Evolutionary conservation across 2,888 invertebrate genomes (phyloP).

Genomic region (Thymelicus sylvestris): DNA sequence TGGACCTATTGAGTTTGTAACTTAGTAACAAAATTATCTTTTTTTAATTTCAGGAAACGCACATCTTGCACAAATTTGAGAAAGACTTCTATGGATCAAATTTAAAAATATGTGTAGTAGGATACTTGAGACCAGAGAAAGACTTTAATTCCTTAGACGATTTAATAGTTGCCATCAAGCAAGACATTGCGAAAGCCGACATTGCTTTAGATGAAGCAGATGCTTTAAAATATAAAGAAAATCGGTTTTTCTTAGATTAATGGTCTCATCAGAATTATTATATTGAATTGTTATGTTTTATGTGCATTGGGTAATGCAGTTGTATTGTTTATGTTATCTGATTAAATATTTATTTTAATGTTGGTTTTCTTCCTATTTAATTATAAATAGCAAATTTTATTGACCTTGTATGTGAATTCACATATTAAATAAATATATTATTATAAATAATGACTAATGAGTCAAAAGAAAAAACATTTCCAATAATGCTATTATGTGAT

Average conservation of each 20-base stretch:
- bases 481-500: too few relatives aligned
- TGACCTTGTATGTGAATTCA: too few relatives aligned
- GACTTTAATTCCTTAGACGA: slow-evolving; percentile 91
- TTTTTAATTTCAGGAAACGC: slow-evolving; percentile 90
- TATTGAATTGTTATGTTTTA: background rate
- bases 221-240: slow-evolving; percentile 73
- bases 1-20: too few relatives aligned
- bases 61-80: slow-evolving; percentile 93
- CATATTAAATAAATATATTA: too few relatives aligned
- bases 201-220: slow-evolving; percentile 84
- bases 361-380: slow-evolving; percentile 16
- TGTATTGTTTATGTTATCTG: too few relatives aligned
- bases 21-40: slow-evolving; percentile 5
- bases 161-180: slow-evolving; percentile 90
- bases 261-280: background rate
- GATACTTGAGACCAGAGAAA: slow-evolving; percentile 93
- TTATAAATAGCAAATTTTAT: too few relatives aligned
- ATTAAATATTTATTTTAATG: background rate
- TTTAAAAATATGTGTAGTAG: slow-evolving; percentile 91
- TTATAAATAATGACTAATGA: too few relatives aligned
- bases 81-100: slow-evolving; percentile 94
- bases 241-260: slow-evolving; percentile 78
- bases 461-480: too few relatives aligned
- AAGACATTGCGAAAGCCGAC: slow-evolving; percentile 90
- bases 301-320: too few relatives aligned